Conservation (phyloP, 2,113 vertebrate genomes). For the Rostratula benghalensis region DNA sequence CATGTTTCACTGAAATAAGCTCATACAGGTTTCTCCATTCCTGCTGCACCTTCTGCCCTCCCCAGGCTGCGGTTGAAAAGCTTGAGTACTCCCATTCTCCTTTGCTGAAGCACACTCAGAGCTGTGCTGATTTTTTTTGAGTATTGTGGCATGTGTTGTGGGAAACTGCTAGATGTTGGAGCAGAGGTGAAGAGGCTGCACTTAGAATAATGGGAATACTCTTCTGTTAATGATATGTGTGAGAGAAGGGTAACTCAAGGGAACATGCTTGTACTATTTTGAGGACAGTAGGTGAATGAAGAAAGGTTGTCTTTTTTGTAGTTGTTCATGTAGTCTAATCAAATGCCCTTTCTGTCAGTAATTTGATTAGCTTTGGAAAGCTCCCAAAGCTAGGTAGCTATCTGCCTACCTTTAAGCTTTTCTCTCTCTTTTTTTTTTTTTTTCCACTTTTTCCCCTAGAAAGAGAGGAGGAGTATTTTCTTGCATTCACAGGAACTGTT, state of each 20-base stretch:
- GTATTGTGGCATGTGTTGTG: not conserved
- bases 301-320: not conserved
- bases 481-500: not conserved
- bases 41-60: not conserved
- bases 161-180: not conserved
- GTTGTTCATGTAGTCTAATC: not conserved
- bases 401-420: not conserved
- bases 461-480: not conserved
- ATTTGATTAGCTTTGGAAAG: not conserved
- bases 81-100: not conserved
- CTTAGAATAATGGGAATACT: not conserved
- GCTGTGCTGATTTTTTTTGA: not conserved
- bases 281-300: not conserved
- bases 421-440: not conserved
- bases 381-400: not conserved
- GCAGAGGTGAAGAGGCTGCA: not conserved
- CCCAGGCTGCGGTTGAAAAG: not conserved
- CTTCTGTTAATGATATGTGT: not conserved
- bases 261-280: rapidly evolving
- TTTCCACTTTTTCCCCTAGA: not conserved
- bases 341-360: not conserved
- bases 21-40: not conserved
- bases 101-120: not conserved
- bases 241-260: not conserved
- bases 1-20: not conserved